Percentiles rank a stretch among this genome's conserved stretches.
Conservation (phyloP, 2,113 vertebrate genomes). For the Sorex araneus region DNA sequence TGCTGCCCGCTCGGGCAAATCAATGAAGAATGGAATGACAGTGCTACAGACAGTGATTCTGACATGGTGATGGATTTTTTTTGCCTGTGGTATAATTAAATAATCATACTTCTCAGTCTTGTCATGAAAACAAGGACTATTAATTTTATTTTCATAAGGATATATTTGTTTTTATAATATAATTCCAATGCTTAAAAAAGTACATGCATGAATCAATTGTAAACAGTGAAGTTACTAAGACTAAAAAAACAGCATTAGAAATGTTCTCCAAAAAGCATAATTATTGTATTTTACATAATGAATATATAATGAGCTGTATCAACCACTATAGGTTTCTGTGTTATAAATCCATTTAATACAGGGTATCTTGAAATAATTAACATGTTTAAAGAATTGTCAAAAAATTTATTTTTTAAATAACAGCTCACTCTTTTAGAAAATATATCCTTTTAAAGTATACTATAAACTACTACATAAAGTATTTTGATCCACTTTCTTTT, state of each 20-base stretch:
- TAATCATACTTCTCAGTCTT: slow-evolving; percentile 37
- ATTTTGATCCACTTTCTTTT: background rate
- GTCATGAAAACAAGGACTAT: slow-evolving; percentile 15
- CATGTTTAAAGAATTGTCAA: slow-evolving; percentile 20
- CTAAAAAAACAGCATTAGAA: slow-evolving; percentile 7
- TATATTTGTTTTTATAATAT: slow-evolving; percentile 33
- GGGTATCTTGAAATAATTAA: background rate
- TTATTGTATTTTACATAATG: background rate
- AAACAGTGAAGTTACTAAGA: background rate
- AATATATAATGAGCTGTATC: background rate
- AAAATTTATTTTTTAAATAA: background rate
- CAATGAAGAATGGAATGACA: no score
- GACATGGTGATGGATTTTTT: background rate
- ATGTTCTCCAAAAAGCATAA: slow-evolving; percentile 3
- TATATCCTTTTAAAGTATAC: slow-evolving; percentile 15
- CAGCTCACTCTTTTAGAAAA: background rate
- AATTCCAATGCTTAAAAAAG: slow-evolving; percentile 19
- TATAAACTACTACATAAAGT: background rate
- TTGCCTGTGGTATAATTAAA: background rate
- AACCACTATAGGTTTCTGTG: background rate
- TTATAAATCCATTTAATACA: background rate
- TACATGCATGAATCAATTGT: background rate
- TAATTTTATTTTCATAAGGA: slow-evolving; percentile 7
- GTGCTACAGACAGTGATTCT: no score
- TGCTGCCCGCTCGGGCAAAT: no score